A percentile compares a stretch with the other conserved stretches of the same genome.
Evolutionary conservation across 2,797 vertebrate species (phyloP).

Genomic region (Enteromius anoplus): DNA sequence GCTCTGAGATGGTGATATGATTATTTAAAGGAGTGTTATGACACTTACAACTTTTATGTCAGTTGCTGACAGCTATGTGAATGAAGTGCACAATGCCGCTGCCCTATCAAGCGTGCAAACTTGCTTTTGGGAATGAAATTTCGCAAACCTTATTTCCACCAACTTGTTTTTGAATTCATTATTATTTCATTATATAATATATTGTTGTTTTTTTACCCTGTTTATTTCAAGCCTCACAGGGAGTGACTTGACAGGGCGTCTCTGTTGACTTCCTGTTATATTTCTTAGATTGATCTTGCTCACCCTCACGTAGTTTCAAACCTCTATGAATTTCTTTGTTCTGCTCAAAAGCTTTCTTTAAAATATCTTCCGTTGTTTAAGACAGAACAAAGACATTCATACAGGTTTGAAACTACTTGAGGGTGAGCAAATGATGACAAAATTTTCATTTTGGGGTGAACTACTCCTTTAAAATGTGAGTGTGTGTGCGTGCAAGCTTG

Average conservation of each 20-base stretch:
- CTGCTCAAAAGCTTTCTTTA: too few relatives aligned
- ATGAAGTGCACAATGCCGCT: not conserved
- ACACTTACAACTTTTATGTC: conserved; percentile 23
- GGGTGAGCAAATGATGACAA: too few relatives aligned
- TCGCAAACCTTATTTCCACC: not conserved
- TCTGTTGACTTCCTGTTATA: not conserved
- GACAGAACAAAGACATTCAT: too few relatives aligned
- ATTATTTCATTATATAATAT: not conserved
- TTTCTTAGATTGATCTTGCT: not conserved
- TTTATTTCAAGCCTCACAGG: not conserved
- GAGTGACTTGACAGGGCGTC: not conserved
- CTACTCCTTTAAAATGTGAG: too few relatives aligned
- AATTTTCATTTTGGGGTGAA: too few relatives aligned
- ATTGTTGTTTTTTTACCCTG: not conserved
- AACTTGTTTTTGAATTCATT: not conserved
- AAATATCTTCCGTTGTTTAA: too few relatives aligned
- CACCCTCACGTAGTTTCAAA: too few relatives aligned
- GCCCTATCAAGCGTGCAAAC: not conserved
- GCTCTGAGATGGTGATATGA: conserved; percentile 12
- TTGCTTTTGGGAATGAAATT: not conserved
- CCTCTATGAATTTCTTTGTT: too few relatives aligned
- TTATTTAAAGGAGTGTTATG: conserved; percentile 43
- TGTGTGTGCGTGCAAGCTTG: too few relatives aligned
- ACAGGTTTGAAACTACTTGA: too few relatives aligned
- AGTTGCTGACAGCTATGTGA: conserved; percentile 14